Conservation (phyloP, 2,113 vertebrate genomes). For the Furnarius figulus region DNA sequence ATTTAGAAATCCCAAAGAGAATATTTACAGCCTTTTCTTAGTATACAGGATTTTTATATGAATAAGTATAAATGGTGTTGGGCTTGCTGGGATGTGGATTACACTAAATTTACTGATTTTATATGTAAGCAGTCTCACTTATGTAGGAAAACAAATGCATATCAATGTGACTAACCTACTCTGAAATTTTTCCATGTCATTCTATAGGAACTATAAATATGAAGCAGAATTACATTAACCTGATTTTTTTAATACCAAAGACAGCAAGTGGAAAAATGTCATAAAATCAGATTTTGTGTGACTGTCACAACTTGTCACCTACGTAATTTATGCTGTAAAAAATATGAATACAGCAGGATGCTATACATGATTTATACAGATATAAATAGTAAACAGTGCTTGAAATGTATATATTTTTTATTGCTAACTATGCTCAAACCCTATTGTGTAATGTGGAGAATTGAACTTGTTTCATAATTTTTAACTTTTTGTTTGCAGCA, state of each 20-base stretch:
- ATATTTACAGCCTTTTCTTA: slow-evolving; percentile 8
- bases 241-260: slow-evolving; percentile 21
- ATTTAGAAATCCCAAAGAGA: not conserved
- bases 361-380: slow-evolving; percentile 60
- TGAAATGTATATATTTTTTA: slow-evolving; percentile 32
- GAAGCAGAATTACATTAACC: slow-evolving; percentile 28
- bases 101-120: not conserved
- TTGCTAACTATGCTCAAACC: slow-evolving; percentile 4
- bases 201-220: not conserved
- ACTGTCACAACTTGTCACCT: slow-evolving; percentile 59
- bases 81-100: not conserved
- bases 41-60: not conserved
- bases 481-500: not conserved
- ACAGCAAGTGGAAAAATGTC: slow-evolving; percentile 21
- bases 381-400: slow-evolving; percentile 62
- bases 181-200: slow-evolving; percentile 17
- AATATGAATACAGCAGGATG: slow-evolving; percentile 29
- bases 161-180: not conserved
- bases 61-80: not conserved
- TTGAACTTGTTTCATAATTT: slow-evolving; percentile 6
- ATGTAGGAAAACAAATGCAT: not conserved
- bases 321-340: slow-evolving; percentile 64
- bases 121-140: not conserved
- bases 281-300: slow-evolving; percentile 54
- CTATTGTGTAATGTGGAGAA: not conserved